phyloP scores from a whole-genome alignment of 2,888 invertebrate species.

The Sepiola atlantica region DNA sequence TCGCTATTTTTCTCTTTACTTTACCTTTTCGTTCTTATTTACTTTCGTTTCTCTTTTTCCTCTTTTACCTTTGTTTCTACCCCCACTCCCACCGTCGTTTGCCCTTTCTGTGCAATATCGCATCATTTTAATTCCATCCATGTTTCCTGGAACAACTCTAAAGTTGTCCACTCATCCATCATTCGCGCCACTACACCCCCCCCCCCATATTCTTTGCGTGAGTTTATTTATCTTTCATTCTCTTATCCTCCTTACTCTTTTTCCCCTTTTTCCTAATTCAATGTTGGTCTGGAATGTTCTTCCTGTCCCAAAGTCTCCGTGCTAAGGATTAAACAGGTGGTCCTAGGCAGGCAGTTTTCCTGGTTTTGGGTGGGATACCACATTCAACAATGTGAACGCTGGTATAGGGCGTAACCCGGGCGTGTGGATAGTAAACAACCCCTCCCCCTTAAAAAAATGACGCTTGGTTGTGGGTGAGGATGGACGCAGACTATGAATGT shows the following conservation, averaged over 20 bases:
- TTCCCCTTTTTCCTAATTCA: background rate
- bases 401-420: constrained; percentile 32
- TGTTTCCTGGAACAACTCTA: background rate
- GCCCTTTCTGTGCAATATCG: background rate
- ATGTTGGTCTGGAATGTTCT: constrained; percentile 24
- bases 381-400: background rate
- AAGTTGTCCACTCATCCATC: background rate
- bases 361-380: background rate
- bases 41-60: no score
- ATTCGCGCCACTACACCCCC: background rate
- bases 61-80: no score
- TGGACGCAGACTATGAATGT: background rate
- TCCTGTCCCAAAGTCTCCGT: constrained; percentile 1
- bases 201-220: background rate
- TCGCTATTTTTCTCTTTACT: no score
- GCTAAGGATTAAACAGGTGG: constrained; percentile 32
- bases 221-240: background rate
- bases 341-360: constrained; percentile 9
- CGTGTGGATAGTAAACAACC: constrained; percentile 32
- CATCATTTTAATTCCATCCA: background rate
- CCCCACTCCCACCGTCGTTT: no score
- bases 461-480: background rate
- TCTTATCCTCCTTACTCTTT: background rate
- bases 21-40: no score
- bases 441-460: background rate